These are phyloP conservation scores for Aethina tumida DNA, from an alignment of 1,140 invertebrate species.

Conservation along the genomic window DNA sequence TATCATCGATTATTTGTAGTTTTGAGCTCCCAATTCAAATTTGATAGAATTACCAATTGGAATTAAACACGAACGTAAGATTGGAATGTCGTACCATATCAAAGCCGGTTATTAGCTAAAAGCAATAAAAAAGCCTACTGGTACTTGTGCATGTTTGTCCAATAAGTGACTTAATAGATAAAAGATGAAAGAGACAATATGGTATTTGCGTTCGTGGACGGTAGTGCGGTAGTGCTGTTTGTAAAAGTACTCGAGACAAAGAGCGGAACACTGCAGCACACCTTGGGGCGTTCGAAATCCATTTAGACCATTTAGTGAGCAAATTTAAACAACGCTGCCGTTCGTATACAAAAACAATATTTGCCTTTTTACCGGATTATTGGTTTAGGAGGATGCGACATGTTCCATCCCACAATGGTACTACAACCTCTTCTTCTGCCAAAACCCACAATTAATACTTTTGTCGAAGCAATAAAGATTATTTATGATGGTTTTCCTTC, in stretches of 20 bases:
- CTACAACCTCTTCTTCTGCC: no score
- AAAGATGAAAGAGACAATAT: constrained; percentile 3
- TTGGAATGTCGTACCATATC: neutral
- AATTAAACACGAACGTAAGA: no score
- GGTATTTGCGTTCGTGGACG: no score
- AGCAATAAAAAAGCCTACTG: constrained; percentile 6
- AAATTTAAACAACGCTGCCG: constrained; percentile 16
- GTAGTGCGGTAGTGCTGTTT: no score
- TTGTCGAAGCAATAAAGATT: no score
- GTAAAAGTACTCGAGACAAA: constrained; percentile 9
- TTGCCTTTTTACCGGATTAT: constrained; percentile 24
- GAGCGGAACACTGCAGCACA: constrained; percentile 17
- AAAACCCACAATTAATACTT: no score
- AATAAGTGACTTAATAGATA: constrained; percentile 5
- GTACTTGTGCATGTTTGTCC: neutral
- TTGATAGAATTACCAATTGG: no score
- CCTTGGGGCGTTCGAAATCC: constrained; percentile 24
- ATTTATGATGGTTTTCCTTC: no score
- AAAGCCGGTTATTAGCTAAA: neutral
- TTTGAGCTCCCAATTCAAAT: no score
- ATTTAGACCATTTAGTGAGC: constrained; percentile 29
- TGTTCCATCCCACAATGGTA: no score
- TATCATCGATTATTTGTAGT: no score
- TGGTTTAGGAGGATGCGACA: no score
- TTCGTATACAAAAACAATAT: constrained; percentile 8